Conservation (phyloP, 2,113 vertebrate species). For the Dolichotis patagonum region DNA sequence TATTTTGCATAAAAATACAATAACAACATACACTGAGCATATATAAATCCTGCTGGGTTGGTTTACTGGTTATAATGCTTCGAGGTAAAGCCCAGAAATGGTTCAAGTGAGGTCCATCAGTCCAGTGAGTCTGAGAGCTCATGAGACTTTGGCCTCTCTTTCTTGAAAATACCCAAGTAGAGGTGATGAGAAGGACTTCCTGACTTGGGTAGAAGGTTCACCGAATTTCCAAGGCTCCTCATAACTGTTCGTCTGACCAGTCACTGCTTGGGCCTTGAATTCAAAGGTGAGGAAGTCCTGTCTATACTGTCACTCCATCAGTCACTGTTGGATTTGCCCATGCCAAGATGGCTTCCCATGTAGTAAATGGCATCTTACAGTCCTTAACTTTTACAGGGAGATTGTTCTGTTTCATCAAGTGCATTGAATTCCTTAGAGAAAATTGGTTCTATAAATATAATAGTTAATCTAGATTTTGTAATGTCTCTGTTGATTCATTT, state of each 20-base stretch:
- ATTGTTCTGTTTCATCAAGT: slow-evolving; percentile 47
- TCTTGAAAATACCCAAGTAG: not conserved
- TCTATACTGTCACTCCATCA: not conserved
- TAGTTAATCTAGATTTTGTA: slow-evolving; percentile 59
- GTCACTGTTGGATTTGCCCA: not conserved
- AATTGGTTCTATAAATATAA: slow-evolving; percentile 62
- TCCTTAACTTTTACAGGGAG: not conserved
- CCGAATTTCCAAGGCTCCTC: not conserved
- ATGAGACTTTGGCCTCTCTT: not conserved
- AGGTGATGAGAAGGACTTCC: not conserved
- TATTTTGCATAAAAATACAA: slow-evolving; percentile 25
- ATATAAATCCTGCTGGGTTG: not conserved
- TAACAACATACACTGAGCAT: not conserved
- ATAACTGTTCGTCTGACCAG: not conserved
- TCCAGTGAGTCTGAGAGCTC: not conserved
- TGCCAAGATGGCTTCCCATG: slow-evolving; percentile 1
- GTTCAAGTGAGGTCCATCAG: not conserved
- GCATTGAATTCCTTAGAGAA: slow-evolving; percentile 50
- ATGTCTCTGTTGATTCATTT: slow-evolving; percentile 60
- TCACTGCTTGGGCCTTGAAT: not conserved
- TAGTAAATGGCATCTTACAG: not conserved
- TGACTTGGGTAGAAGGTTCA: not conserved
- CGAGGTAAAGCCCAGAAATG: not conserved
- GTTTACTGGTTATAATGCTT: slow-evolving; percentile 8
- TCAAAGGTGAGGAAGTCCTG: not conserved